Evolutionary conservation across 2,797 vertebrate species (phyloP), one percentile per base, ranked within the genome.

Genomic region (Coracias cyanogaster): DNA sequence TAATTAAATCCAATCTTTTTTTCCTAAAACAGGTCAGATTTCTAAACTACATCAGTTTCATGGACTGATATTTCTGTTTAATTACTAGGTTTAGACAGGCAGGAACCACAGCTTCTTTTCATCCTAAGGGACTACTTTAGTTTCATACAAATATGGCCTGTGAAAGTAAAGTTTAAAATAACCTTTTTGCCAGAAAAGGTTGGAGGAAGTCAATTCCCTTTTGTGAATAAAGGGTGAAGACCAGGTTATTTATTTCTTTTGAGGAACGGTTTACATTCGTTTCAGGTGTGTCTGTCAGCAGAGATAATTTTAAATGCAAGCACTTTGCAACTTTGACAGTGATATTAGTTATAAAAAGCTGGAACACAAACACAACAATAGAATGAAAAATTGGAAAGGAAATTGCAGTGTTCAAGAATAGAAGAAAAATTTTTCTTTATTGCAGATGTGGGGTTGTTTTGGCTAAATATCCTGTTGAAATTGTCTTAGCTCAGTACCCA

Each of bases 81-180:
- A 11, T 39, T 65, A 73, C 41, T 16, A 60, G 26, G 52, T 79
- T 94, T 76, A 84, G 39, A 77, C 15, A 86, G n/a, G 22, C 39
- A 76, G 43, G 24, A 89, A 84, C 39, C 11, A 3, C 17, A 76
- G 10, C 25, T 91, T 58, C 64, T 31, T 39, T 10, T 69, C 11
- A 0, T 77, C 60, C 55, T 58, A 48, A 65, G 76, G 77, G 77
- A 72, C 65, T 83, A 20, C 80, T 96, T 95, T 69, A 49, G 43
- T 91, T 97, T 95, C 57, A 60, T 58, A 80, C 20, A 88, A 82
- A 80, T 45, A 60, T 3, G 7, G 35, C 45, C 43, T 64, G 87
- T 76, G 60, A 86, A 93, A 94, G 24, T 52, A 80, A 90, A 84
- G 37, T 57, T 85, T 80, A 82, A 94, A 96, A 72, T 82, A 87